Conservation (phyloP, 2,888 invertebrate species). For the Lasiommata megera region DNA sequence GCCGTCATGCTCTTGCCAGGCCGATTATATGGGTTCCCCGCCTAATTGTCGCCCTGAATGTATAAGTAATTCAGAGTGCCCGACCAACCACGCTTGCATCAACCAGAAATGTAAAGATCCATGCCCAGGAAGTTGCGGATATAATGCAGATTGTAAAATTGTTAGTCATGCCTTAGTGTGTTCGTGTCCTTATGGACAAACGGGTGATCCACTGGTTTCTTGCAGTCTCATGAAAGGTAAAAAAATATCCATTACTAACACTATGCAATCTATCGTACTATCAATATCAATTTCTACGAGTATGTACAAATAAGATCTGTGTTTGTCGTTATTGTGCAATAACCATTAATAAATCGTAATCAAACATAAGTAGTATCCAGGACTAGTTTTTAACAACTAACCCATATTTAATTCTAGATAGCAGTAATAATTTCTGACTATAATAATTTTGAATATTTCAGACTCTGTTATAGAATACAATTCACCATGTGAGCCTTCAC, state of each 20-base stretch:
- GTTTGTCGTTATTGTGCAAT: too few relatives aligned
- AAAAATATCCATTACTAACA: background rate
- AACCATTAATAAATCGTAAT: too few relatives aligned
- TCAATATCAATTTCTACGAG: too few relatives aligned
- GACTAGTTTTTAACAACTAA: too few relatives aligned
- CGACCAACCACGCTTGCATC: slow-evolving; percentile 83
- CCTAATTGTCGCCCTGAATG: slow-evolving; percentile 86
- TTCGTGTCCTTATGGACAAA: slow-evolving; percentile 82
- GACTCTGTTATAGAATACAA: slow-evolving; percentile 64
- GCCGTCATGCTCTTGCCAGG: slow-evolving; percentile 84
- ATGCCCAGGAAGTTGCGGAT: slow-evolving; percentile 85
- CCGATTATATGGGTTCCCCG: slow-evolving; percentile 82
- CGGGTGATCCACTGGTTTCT: slow-evolving; percentile 84
- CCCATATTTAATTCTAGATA: too few relatives aligned
- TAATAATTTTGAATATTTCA: slow-evolving; percentile 32
- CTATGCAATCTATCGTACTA: background rate
- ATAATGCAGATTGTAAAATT: slow-evolving; percentile 87
- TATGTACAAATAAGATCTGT: too few relatives aligned
- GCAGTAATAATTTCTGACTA: too few relatives aligned
- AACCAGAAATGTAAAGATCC: slow-evolving; percentile 87
- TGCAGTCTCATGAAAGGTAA: slow-evolving; percentile 68
- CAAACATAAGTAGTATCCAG: too few relatives aligned
- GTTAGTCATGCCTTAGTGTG: slow-evolving; percentile 87
- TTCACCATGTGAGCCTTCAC: slow-evolving; percentile 85
- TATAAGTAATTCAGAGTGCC: slow-evolving; percentile 85